Evolutionary conservation across 2,888 invertebrate species (phyloP), one percentile per base, ranked within the genome.

Genomic region (Drosophila flavopinicola): DNA sequence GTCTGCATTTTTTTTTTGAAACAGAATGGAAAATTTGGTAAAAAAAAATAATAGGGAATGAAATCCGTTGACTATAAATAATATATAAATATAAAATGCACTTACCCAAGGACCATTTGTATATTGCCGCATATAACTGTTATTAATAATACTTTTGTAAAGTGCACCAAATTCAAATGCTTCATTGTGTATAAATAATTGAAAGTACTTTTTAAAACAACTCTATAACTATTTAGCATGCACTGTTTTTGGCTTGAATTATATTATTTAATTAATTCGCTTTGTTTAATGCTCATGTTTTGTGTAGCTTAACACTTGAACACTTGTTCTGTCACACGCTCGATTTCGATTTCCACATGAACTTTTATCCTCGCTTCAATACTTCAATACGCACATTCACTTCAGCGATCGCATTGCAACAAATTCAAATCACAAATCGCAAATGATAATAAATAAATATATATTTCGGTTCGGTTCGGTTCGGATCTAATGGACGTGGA

Each of bases 41-140:
- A n/a, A n/a, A n/a, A n/a, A n/a, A n/a, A n/a, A n/a, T n/a, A n/a
- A n/a, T n/a, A n/a, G n/a, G n/a, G n/a, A n/a, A n/a, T n/a, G n/a
- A n/a, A n/a, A n/a, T n/a, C n/a, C n/a, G n/a, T n/a, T n/a, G n/a
- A n/a, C n/a, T n/a, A n/a, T n/a, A n/a, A n/a, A n/a, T n/a, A n/a
- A 20, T 52, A 30, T 32, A 9, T 9, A 11, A 9, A 9, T 13
- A 24, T 6, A 7, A 24, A 7, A 3, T 61, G 47, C 60, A 89
- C 90, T 89, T 75, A 89, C 88, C 79, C 74, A 20, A 65, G 57
- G 10, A 72, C 49, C 17, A 65, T 61, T 54, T 75, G 78, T 54
- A 77, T 61, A 29, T 67, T 57, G 59, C 75, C 66, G 49, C 74
- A 70, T 51, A 84, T 63, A 53, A 89, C 56, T 51, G 73, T 73